These are phyloP conservation scores for Junonia oenone DNA, from an alignment of 2,888 invertebrate genomes.

Conservation along the genomic window DNA sequence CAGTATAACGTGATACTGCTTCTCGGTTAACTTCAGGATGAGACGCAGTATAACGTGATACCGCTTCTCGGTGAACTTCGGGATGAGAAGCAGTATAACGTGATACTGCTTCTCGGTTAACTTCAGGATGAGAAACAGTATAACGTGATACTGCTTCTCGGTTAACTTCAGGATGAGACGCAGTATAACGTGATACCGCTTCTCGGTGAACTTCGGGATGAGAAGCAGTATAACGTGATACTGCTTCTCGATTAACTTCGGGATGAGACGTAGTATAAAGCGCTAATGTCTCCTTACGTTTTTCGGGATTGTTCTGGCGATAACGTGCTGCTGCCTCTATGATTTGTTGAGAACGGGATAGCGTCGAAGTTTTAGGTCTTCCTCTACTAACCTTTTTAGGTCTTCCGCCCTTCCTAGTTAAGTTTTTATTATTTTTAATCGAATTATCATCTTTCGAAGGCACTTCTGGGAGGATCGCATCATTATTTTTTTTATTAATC, in stretches of 20 bases:
- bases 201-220: neutral
- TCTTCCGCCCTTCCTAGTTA: neutral
- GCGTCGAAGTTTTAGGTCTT: neutral
- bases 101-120: neutral
- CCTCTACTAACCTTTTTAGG: neutral
- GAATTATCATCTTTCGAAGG: neutral
- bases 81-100: slow-evolving; percentile 12
- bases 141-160: neutral
- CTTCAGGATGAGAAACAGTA: neutral
- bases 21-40: neutral
- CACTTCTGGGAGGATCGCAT: neutral
- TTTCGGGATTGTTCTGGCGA: slow-evolving; percentile 17
- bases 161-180: neutral
- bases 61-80: too few relatives aligned
- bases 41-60: neutral
- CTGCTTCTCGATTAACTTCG: neutral
- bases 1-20: neutral
- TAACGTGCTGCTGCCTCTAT: slow-evolving; percentile 20
- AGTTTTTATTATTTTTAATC: neutral
- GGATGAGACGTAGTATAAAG: neutral
- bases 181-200: neutral
- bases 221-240: neutral
- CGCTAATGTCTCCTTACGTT: slow-evolving; percentile 10
- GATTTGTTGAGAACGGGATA: neutral
- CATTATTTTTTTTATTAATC: neutral